A percentile compares a stretch with the other conserved stretches of the same genome.
These are phyloP conservation scores for Heliconius congener DNA, from an alignment of 1,140 invertebrate species.

Conservation along the genomic window DNA sequence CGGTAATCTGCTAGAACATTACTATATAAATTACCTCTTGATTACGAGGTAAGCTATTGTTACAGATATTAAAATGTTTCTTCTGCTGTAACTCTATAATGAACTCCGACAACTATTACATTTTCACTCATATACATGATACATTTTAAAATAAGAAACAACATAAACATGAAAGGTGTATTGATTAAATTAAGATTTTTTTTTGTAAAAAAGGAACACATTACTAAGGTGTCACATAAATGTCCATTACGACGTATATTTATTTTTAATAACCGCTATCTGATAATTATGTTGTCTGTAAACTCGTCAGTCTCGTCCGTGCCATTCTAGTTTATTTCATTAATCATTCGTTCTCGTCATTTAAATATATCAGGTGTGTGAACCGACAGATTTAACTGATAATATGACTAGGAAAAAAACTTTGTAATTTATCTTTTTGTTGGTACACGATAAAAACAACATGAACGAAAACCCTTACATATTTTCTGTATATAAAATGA, in stretches of 20 bases:
- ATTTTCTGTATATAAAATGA: background rate
- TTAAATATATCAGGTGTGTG: slow-evolving; percentile 22
- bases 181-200: background rate
- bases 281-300: slow-evolving; percentile 17
- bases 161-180: background rate
- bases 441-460: background rate
- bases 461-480: background rate
- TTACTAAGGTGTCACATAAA: slow-evolving; percentile 21
- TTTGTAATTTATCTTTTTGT: background rate
- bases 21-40: slow-evolving; percentile 44
- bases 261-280: slow-evolving; percentile 17
- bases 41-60: slow-evolving; percentile 52
- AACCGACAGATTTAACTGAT: slow-evolving; percentile 22
- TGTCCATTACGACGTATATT: slow-evolving; percentile 12
- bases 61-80: slow-evolving; percentile 42
- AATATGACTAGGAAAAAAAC: background rate
- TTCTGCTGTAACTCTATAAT: background rate
- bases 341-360: slow-evolving; percentile 11
- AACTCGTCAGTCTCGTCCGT: slow-evolving; percentile 17
- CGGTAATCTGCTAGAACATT: slow-evolving; percentile 46
- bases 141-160: too few relatives aligned
- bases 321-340: slow-evolving; percentile 13
- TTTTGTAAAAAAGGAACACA: background rate
- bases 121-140: background rate
- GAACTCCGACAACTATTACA: background rate